Base-by-base conservation (phyloP, 2,113 vertebrate species). In the Psittacula cyanocephala region DNA sequence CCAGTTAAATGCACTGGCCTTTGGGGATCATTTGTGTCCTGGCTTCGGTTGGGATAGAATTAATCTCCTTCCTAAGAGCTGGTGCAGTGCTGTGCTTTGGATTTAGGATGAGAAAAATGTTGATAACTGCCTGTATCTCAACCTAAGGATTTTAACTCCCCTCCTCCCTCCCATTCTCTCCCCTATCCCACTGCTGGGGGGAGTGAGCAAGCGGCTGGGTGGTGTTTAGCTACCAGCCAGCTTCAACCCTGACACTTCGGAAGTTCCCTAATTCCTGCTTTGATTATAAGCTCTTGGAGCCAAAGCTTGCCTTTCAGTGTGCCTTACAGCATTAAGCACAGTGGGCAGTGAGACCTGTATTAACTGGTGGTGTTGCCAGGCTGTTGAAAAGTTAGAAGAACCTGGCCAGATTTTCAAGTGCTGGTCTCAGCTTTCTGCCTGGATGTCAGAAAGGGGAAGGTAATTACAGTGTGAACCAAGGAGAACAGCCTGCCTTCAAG, bases 401-500 rank as follows among this genome's bases (percentile, higher is more conserved):
- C 14, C 49, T 91, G 72, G 83, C 75, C 64, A 83, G 41, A 77
- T 77, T 86, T 91, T 75, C 16, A 24, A 88, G 85, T 77, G 75
- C 74, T 86, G 75, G 67, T 57, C 41, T 57, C 62, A 89, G 89
- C 70, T 63, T 49, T 89, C 37, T 69, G 67, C 91, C 71, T 65
- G 81, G n/a, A 25, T 96, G 63, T 88, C 83, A 57, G 7, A 79
- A 91, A 95, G 47, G n/a, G 63, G 88, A 69, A 82, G 55, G 14
- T 95, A 93, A 96, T 97, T 94, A 46, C 23, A 67, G 68, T 35
- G 41, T 74, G 75, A 94, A 29, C 20, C 28, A n/a, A 57, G 52
- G 68, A 68, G 70, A 80, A 4, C 69, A 81, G 77, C 29, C 27
- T 83, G 81, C 33, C 67, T 41, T 35, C 43, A 44, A 81, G 72